phyloP scores from a whole-genome alignment of 2,113 vertebrate species.

The Puntigrus tetrazona region DNA sequence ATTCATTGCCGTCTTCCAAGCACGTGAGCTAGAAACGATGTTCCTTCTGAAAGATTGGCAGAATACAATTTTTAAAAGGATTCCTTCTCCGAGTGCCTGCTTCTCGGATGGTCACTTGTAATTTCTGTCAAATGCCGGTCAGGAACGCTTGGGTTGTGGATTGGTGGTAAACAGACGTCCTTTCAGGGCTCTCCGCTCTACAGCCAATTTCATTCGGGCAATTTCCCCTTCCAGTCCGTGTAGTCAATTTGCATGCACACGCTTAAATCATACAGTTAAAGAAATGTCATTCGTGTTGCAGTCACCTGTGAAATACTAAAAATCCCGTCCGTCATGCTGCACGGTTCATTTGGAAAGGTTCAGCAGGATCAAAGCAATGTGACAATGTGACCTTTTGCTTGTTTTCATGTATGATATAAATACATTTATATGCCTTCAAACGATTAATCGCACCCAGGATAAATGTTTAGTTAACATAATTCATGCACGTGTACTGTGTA shows the following conservation, averaged over 20 bases:
- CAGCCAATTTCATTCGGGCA: background rate
- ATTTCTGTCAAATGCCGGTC: background rate
- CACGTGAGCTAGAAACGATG: background rate
- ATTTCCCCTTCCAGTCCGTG: background rate
- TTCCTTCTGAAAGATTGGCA: constrained; percentile 15
- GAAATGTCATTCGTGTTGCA: background rate
- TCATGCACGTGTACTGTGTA: no score
- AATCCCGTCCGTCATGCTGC: background rate
- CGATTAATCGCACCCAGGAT: no score
- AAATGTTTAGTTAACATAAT: no score
- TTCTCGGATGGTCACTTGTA: background rate
- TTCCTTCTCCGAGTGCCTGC: background rate
- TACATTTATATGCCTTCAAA: no score
- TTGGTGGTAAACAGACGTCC: background rate
- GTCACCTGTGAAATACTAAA: background rate
- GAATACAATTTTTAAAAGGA: constrained; percentile 17
- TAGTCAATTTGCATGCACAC: background rate
- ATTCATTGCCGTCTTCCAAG: background rate
- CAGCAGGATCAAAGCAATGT: background rate
- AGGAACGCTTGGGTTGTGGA: background rate
- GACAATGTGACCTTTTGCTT: background rate
- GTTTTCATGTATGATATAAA: no score
- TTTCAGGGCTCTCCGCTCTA: background rate
- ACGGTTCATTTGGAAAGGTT: background rate
- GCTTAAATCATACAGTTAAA: background rate